Conservation (phyloP, 2,888 invertebrate species). For the Thecocarcelia acutangulata region DNA sequence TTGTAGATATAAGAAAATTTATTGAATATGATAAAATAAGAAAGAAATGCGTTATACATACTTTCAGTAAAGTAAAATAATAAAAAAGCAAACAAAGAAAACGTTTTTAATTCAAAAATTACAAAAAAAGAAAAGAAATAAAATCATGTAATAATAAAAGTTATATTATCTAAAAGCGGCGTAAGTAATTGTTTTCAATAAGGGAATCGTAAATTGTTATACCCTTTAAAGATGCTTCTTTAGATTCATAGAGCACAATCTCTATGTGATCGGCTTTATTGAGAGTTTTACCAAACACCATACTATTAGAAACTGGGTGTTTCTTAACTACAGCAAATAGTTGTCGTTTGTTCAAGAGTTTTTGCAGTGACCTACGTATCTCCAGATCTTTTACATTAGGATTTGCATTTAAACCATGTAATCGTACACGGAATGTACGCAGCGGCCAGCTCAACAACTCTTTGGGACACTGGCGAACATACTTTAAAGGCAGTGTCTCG, state of each 20-base stretch:
- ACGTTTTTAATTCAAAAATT: too few relatives aligned
- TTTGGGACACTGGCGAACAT: slow-evolving; percentile 82
- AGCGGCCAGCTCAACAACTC: slow-evolving; percentile 83
- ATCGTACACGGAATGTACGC: slow-evolving; percentile 82
- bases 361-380: slow-evolving; percentile 74
- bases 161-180: slow-evolving; percentile 29
- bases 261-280: slow-evolving; percentile 51
- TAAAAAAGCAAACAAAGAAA: too few relatives aligned
- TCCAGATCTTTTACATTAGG: slow-evolving; percentile 77
- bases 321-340: slow-evolving; percentile 74
- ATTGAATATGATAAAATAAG: too few relatives aligned
- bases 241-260: slow-evolving; percentile 67
- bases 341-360: slow-evolving; percentile 70
- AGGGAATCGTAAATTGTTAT: slow-evolving; percentile 66
- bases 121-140: slow-evolving; percentile 8
- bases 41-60: too few relatives aligned
- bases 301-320: slow-evolving; percentile 31
- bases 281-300: neutral
- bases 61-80: too few relatives aligned
- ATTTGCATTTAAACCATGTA: slow-evolving; percentile 81
- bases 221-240: slow-evolving; percentile 29
- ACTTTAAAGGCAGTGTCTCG: slow-evolving; percentile 82
- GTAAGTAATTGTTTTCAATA: slow-evolving; percentile 62
- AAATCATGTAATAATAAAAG: slow-evolving; percentile 13
- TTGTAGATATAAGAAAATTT: too few relatives aligned